phyloP scores from a whole-genome alignment of 2,113 vertebrate genomes.

The Crotalus tigris region DNA sequence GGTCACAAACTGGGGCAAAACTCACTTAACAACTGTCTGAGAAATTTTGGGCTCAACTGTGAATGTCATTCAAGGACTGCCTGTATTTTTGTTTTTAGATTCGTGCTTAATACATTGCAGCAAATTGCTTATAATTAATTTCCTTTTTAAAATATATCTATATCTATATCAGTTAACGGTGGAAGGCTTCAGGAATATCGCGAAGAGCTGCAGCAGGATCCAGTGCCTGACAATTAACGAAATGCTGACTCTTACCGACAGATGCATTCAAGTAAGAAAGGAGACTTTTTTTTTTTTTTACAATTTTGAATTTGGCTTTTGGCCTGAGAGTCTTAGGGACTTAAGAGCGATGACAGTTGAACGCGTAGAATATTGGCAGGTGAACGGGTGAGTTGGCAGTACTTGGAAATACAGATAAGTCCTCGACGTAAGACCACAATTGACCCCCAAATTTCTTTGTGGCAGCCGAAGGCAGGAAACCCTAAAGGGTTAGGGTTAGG shows the following conservation, averaged over 20 bases:
- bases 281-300: not conserved
- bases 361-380: not conserved
- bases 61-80: too few species aligned
- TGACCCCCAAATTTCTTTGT: too few species aligned
- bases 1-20: too few species aligned
- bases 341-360: not conserved
- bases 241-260: conserved; percentile 79
- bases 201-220: conserved; percentile 71
- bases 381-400: not conserved
- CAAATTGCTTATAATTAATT: not conserved
- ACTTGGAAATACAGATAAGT: not conserved
- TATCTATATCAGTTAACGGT: conserved; percentile 71
- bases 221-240: conserved; percentile 76
- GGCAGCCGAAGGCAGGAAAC: too few species aligned
- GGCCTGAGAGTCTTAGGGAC: too few species aligned
- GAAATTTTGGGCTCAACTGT: too few species aligned
- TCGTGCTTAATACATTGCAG: not conserved
- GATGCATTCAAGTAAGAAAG: conserved; percentile 76
- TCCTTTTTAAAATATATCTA: conserved; percentile 28
- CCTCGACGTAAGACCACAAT: too few species aligned
- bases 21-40: too few species aligned
- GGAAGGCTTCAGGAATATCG: conserved; percentile 77
- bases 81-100: not conserved
- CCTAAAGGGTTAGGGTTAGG: too few species aligned
- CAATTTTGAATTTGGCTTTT: not conserved